Base-by-base conservation (phyloP, 2,113 vertebrate genomes). In the Rhea americana region DNA sequence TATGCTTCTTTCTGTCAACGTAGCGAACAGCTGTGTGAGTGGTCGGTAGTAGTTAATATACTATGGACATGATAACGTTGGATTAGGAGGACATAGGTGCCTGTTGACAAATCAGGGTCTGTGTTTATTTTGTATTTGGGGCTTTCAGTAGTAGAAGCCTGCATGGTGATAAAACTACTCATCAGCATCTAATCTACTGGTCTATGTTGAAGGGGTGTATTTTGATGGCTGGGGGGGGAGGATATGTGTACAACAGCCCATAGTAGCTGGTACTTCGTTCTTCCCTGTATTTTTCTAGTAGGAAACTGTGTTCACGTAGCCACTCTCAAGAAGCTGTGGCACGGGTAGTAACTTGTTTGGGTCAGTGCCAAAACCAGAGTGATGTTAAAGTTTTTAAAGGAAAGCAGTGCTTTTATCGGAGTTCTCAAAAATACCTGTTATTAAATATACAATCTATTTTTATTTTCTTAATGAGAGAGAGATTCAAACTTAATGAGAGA, bases 311-410 rank as follows among this genome's bases (percentile, higher is more conserved):
- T 56, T 62, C 0, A 0, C 13, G 50, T 74, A 41, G 4, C 13
- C 22, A 26, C 3, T 45, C 14, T 41, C 0, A 1, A 32, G 28
- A 80, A 45, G 30, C 0, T 0, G 43, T 45, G 39, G 28, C 20
- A 7, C 28, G 48, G 32, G 28, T 30, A 67, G 43, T 61, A 58
- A 25, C 30, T 77, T 59, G 13, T n/a, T 13, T 18, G 32, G n/a
- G 45, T 82, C 81, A 22, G 13, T 30, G 37, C 30, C 50, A 71
- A 70, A 83, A 76, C 59, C 68, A 53, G 39, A 50, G 35, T 32
- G 58, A 13, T 59, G 13, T 9, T 67, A 39, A 91, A 63, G 6
- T 1, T 62, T 74, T 87, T 41, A 48, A 85, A 87, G 20, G 53
- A 85, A 85, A 74, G 22, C 41, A 56, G 9, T 61, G 43, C 17